Percentiles rank a stretch among this genome's conserved stretches.
Evolutionary conservation across 2,888 invertebrate species (phyloP).

Genomic region (Piscicola geometra): DNA sequence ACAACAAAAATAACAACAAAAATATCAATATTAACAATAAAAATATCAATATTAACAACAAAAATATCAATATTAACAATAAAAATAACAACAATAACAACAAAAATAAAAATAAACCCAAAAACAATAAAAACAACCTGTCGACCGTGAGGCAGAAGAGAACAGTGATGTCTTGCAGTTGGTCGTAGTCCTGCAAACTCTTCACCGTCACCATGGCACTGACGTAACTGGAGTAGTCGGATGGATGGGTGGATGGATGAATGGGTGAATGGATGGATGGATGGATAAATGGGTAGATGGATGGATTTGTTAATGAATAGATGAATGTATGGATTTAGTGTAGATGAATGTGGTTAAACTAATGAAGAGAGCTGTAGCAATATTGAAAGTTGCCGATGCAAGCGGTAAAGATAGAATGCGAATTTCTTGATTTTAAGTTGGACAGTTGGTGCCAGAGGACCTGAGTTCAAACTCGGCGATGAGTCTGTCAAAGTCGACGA

Average conservation of each 20-base stretch:
- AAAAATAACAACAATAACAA: not conserved
- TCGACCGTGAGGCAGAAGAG: constrained; percentile 89
- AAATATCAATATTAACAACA: not conserved
- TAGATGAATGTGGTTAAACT: not conserved
- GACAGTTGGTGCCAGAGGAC: no score
- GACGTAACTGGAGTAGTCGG: constrained; percentile 69
- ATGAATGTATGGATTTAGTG: not conserved
- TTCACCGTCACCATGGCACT: constrained; percentile 99
- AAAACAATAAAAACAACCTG: constrained; percentile 45
- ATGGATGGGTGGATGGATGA: no score
- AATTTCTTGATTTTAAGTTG: no score
- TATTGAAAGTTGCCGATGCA: no score
- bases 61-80: no score
- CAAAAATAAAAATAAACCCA: not conserved
- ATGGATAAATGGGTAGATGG: no score
- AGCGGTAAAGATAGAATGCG: no score
- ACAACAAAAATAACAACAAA: no score
- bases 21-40: no score
- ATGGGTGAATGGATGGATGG: no score
- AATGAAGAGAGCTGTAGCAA: no score
- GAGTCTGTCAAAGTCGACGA: constrained; percentile 78
- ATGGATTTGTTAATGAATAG: no score
- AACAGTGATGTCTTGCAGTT: constrained; percentile 80
- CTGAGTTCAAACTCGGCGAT: constrained; percentile 93
- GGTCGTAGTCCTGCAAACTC: constrained; percentile 88